Evolutionary conservation across 1,140 invertebrate species (phyloP), one percentile per base, ranked within the genome.

Genomic region (Temnothorax nylanderi): DNA sequence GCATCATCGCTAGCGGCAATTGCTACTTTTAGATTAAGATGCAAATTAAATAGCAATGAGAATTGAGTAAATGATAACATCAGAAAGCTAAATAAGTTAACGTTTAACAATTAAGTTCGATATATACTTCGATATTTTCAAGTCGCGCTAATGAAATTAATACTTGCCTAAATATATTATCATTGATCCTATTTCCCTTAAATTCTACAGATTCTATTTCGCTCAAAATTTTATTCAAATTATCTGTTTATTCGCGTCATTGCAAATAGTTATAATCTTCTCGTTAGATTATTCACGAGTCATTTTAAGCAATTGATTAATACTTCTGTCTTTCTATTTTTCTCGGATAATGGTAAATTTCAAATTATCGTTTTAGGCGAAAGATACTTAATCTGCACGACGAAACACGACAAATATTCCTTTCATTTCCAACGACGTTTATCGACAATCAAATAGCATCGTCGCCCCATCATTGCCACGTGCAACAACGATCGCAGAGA

Each of bases 341-440:
- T 47, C 1, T 62, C 16, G 1, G 8, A 26, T 56, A 13, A 37
- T 10, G 10, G 7, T 67, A 26, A 81, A 41, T 21, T 56, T 69
- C 18, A 3, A n/a, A 41, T 49, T 8, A 26, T 49, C 2, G 3
- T 47, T n/a, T 16, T 13, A 4, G 2, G 7, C 2, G 13, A 41
- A 64, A 26, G 8, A 32, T 13, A 5, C 4, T 76, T 41, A 76
- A 47, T 32, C 7, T n/a, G 32, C 41, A 6, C 26, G 44, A 64
- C 16, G 58, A 21, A 60, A 44, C 16, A 18, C 26, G n/a, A 32
- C 13, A 44, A 44, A 26, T 37, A 21, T 26, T 85, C 80, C 81
- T 60, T 88, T 60, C 58, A 44, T 64, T 72, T 54, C 32, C 80
- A 49, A 51, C 76, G 87, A 56, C 85, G 18, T 75, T 89, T 88